phyloP scores from a whole-genome alignment of 2,888 invertebrate genomes.

The Erynnis tages region DNA sequence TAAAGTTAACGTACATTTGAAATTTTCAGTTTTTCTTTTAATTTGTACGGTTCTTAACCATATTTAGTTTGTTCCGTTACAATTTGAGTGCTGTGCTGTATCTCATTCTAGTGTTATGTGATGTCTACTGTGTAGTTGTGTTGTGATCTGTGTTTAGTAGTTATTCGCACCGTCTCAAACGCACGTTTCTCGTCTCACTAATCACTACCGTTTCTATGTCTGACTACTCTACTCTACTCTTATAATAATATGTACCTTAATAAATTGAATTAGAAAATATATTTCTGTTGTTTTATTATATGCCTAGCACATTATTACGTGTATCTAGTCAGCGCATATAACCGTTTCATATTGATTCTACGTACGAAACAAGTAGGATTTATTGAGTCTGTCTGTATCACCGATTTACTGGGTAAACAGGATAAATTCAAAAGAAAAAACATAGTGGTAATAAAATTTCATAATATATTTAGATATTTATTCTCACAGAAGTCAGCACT shows the following conservation, averaged over 20 bases:
- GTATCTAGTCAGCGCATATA: no score
- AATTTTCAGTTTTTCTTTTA: no score
- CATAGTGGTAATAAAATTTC: constrained; percentile 10
- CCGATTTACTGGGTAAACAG: not conserved
- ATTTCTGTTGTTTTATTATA: not conserved
- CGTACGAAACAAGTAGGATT: no score
- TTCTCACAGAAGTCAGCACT: constrained; percentile 7
- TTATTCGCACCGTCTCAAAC: constrained; percentile 10
- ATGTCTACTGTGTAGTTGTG: not conserved
- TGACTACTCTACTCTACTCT: constrained; percentile 11
- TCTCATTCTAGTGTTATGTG: not conserved
- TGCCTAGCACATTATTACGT: no score
- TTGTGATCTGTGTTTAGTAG: not conserved
- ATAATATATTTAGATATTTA: constrained; percentile 9
- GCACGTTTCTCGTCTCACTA: constrained; percentile 9
- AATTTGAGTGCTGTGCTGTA: no score
- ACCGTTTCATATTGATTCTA: no score
- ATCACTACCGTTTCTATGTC: not conserved
- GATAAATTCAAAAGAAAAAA: not conserved
- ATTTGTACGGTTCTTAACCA: no score
- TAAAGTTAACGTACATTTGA: no score
- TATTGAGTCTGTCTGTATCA: not conserved
- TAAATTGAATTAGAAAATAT: constrained; percentile 8
- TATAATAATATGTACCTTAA: not conserved
- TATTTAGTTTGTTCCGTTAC: no score